Base-by-base conservation (phyloP, 2,888 invertebrate species). In the Boloria selene region DNA sequence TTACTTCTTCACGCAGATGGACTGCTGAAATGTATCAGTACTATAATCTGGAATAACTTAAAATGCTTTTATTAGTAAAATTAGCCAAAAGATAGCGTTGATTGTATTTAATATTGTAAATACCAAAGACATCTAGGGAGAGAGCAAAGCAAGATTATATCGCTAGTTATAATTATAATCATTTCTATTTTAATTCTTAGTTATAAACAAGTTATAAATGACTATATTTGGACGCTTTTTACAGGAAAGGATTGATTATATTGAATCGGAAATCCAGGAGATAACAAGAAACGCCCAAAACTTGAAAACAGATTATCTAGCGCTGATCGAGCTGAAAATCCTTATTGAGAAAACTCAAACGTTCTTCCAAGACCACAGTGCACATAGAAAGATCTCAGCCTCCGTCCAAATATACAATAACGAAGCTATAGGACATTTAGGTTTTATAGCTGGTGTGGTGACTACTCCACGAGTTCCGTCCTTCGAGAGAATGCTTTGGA, bases 301-400 rank as follows among this genome's bases (percentile, higher is more conserved):
- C 70, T 73, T 92, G 26, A 91, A 88, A 69, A 85, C 86, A 10
- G 91, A 92, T 72, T 92, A 88, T 74, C 81, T 92, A 0, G 82
- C 91, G 0, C 71, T 92, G 17, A 88, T 86, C 63, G 92, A 92
- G 69, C 75, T 92, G 51, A 90, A 87, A 69, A 80, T 90, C 0
- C 77, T 92, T 2, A 90, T 92, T 49, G 90, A 90, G 68, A 92
- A 91, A 73, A 90, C 84, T 52, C 91, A 92, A 75, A 89, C 86
- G 0, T 91, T 92, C 75, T 92, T 92, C 75, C 90, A 91, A 81
- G 92, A 91, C 79, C 95, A 95, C 87, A 95, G 95, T 77, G 95
- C 87, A 0, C 92, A 87, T 55, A 85, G 88, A 67, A 92, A 88
- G 75, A 89, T 91, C 13, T 91, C 92, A 0, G 90, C 90, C 0